Conservation (phyloP, 1,140 invertebrate species). For the Gryllus bimaculatus region DNA sequence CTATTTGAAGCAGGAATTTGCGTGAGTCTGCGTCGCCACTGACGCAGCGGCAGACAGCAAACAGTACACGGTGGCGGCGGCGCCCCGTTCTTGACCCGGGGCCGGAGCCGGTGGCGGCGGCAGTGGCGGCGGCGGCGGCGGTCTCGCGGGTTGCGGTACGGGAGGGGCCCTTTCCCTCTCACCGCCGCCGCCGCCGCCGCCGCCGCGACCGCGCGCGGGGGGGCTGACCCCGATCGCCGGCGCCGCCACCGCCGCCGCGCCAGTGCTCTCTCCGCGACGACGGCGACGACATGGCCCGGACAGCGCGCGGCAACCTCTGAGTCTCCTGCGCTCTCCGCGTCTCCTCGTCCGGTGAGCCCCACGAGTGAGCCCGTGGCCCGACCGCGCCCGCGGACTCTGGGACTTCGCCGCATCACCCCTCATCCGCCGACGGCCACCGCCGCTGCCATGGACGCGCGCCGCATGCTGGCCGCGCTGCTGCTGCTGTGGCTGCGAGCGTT, state of each 20-base stretch:
- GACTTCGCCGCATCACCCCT: background rate
- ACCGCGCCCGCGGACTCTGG: too few species aligned
- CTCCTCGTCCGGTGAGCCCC: too few species aligned
- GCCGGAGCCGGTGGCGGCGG: too few species aligned
- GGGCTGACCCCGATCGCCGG: slow-evolving; percentile 11
- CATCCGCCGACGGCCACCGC: too few species aligned
- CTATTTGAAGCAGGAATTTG: too few species aligned
- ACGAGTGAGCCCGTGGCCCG: too few species aligned
- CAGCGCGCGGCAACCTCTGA: background rate
- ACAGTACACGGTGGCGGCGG: too few species aligned
- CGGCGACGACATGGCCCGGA: background rate
- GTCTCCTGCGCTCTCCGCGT: background rate
- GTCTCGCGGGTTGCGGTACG: background rate
- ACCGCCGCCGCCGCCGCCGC: slow-evolving; percentile 7
- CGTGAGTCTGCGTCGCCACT: too few species aligned
- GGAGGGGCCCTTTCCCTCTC: slow-evolving; percentile 4
- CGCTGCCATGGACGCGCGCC: background rate
- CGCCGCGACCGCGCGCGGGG: background rate
- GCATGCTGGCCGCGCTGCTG: background rate
- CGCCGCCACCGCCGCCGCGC: background rate
- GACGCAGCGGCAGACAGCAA: too few species aligned
- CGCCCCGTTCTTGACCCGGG: background rate
- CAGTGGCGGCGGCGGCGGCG: too few species aligned
- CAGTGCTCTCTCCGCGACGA: background rate
- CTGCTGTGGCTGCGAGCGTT: background rate